phyloP scores from a whole-genome alignment of 2,888 invertebrate genomes.

The Dicyrtomina minuta region DNA sequence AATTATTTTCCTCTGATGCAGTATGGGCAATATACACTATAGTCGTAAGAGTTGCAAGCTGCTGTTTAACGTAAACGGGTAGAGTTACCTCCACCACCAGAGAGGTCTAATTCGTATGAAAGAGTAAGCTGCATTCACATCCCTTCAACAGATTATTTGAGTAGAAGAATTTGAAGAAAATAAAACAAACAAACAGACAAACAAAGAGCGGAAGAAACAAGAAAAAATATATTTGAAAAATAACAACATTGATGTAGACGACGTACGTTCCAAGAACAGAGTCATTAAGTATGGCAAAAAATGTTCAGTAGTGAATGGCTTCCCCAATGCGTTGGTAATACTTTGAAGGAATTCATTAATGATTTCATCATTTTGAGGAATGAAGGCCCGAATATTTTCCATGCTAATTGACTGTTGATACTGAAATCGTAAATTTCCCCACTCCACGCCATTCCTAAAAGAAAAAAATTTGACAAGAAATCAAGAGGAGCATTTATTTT shows the following conservation, averaged over 20 bases:
- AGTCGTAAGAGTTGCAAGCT: too few relatives aligned
- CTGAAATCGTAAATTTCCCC: slow-evolving; percentile 75
- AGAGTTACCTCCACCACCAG: too few relatives aligned
- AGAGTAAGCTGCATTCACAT: too few relatives aligned
- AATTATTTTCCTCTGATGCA: too few relatives aligned
- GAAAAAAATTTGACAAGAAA: neutral
- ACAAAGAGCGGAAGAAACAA: neutral
- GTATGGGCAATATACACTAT: too few relatives aligned
- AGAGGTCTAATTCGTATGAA: too few relatives aligned
- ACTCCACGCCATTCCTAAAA: slow-evolving; percentile 75
- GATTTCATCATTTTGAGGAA: slow-evolving; percentile 66
- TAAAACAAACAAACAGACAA: too few relatives aligned
- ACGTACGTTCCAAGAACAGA: slow-evolving; percentile 76
- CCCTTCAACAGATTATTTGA: too few relatives aligned
- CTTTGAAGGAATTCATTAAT: slow-evolving; percentile 66
- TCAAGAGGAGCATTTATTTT: slow-evolving; percentile 44
- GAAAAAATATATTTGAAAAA: neutral
- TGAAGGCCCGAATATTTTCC: slow-evolving; percentile 68
- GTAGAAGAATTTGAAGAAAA: too few relatives aligned
- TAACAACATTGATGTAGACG: neutral
- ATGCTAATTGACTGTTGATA: slow-evolving; percentile 79
- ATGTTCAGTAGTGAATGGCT: slow-evolving; percentile 59
- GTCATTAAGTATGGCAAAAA: slow-evolving; percentile 70
- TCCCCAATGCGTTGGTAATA: slow-evolving; percentile 53
- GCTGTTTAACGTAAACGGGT: too few relatives aligned